Percentiles rank a stretch among this genome's conserved stretches.
phyloP scores from a whole-genome alignment of 2,888 invertebrate genomes.

The Drosophila imparisetae region DNA sequence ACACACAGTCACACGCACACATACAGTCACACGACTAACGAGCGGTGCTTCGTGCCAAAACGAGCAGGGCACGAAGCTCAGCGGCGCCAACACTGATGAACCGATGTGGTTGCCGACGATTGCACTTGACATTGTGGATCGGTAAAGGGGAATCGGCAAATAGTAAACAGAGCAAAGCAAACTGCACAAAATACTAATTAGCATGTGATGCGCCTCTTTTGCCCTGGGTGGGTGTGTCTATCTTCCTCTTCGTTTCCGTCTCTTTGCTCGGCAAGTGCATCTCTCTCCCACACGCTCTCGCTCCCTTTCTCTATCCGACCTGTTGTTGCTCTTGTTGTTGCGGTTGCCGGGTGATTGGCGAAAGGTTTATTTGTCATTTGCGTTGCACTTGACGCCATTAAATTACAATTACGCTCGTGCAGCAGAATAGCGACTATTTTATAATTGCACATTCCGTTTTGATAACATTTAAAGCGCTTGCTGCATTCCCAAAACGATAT shows the following conservation, averaged over 20 bases:
- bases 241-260: constrained; percentile 9
- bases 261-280: constrained; percentile 19
- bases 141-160: constrained; percentile 37
- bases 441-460: constrained; percentile 48
- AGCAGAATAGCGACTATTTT: constrained; percentile 24
- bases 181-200: constrained; percentile 62
- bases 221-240: constrained; percentile 67
- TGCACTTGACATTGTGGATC: constrained; percentile 65
- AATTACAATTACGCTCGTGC: constrained; percentile 41
- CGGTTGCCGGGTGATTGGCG: constrained; percentile 48
- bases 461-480: constrained; percentile 36
- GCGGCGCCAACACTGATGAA: constrained; percentile 29
- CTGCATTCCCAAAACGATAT: constrained; percentile 37
- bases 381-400: constrained; percentile 55
- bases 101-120: constrained; percentile 27
- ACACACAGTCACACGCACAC: neutral
- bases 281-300: neutral
- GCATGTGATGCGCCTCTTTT: constrained; percentile 63
- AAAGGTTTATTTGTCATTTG: constrained; percentile 73
- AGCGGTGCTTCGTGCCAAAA: constrained; percentile 27
- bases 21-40: constrained; percentile 10
- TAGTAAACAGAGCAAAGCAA: constrained; percentile 63
- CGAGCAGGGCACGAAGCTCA: constrained; percentile 21
- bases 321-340: constrained; percentile 25
- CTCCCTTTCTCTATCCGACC: constrained; percentile 13